Evolutionary conservation across 2,113 vertebrate genomes (phyloP).

Genomic region (Phainopepla nitens): DNA sequence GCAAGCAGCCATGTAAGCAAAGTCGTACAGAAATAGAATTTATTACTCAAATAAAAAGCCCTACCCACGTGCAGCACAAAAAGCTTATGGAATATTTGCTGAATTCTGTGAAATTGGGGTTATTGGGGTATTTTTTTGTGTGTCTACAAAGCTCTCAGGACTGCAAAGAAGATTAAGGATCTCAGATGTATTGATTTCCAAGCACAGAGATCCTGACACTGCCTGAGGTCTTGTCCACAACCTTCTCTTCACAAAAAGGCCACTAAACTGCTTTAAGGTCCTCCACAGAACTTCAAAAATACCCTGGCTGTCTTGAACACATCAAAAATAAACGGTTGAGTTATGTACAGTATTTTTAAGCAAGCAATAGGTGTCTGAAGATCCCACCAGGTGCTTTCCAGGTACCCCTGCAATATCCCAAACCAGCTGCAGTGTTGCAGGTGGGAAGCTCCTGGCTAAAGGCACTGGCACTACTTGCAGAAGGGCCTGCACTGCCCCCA

Average conservation of each 20-base stretch:
- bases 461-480: background rate
- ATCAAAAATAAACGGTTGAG: background rate
- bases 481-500: background rate
- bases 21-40: background rate
- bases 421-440: accelerated
- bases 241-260: background rate
- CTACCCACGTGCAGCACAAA: background rate
- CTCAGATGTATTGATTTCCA: background rate
- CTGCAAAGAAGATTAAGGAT: background rate
- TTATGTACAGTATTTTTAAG: accelerated
- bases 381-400: background rate
- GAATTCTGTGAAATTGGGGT: background rate
- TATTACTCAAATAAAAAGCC: background rate
- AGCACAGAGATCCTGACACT: background rate
- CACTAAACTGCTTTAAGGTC: background rate
- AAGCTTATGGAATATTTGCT: background rate
- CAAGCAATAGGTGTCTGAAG: background rate
- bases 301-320: background rate
- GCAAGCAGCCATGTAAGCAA: background rate
- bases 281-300: background rate
- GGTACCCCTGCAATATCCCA: accelerated
- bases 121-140: accelerated
- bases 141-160: background rate
- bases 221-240: background rate
- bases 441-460: background rate